These are phyloP conservation scores for Rhagophthalmus giganteus DNA, from an alignment of 2,888 invertebrate species.

Conservation along the genomic window DNA sequence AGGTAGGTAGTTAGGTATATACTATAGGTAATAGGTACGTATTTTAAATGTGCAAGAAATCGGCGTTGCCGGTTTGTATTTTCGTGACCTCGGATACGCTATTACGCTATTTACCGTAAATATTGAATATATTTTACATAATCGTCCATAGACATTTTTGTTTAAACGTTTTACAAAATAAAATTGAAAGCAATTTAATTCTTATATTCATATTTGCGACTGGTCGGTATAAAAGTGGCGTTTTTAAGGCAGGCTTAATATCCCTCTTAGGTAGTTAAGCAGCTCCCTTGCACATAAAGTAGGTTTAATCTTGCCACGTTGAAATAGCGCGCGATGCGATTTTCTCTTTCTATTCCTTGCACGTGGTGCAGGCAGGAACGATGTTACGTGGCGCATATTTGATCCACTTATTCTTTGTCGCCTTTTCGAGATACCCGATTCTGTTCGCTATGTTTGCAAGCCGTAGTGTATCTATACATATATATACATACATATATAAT, in stretches of 20 bases:
- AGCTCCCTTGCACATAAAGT: slow-evolving; percentile 27
- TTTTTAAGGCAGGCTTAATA: slow-evolving; percentile 28
- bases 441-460: slow-evolving; percentile 41
- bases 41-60: slow-evolving; percentile 20
- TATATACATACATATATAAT: slow-evolving; percentile 39
- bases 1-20: slow-evolving; percentile 12
- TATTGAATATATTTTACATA: too few species aligned
- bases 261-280: slow-evolving; percentile 26
- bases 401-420: slow-evolving; percentile 34
- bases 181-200: neutral
- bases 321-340: slow-evolving; percentile 8
- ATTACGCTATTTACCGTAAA: slow-evolving; percentile 17
- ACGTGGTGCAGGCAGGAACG: slow-evolving; percentile 20
- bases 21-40: slow-evolving; percentile 23
- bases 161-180: slow-evolving; percentile 4
- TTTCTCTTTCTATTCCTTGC: slow-evolving; percentile 25
- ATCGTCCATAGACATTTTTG: too few species aligned
- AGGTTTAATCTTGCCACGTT: slow-evolving; percentile 20
- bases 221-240: slow-evolving; percentile 20
- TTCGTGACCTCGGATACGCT: slow-evolving; percentile 12
- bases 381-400: slow-evolving; percentile 33
- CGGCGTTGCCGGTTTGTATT: slow-evolving; percentile 25
- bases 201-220: slow-evolving; percentile 11
- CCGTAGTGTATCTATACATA: slow-evolving; percentile 40
- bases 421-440: slow-evolving; percentile 32